Evolutionary conservation across 64 coral and sea anemone species (phyloP), one percentile per base, ranked within the genome.

Genomic region (Stichodactyla mertensii): DNA sequence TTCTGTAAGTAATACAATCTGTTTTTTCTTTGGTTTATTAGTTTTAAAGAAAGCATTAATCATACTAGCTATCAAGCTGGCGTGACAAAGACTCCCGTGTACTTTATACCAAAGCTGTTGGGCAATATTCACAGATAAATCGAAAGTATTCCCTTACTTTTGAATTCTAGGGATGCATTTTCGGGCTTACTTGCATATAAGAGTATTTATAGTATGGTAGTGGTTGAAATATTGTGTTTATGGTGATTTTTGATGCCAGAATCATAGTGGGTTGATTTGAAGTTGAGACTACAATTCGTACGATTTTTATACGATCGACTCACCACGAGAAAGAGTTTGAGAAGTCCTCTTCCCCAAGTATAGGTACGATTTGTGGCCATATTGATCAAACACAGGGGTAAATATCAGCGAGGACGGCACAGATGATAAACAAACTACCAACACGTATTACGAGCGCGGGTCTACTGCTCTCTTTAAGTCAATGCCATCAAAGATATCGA

Each of bases 351-450:
- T 18, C 83, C 83, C 16, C 83, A 85, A 51, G 57, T 20, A 19
- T 85, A 85, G 1, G 83, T 7, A 52, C 27, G 27, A 31, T 85
- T 85, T 18, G 54, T 85, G 16, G 83, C 83, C 83, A 85, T 85
- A 5, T 81, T 81, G 1, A 81, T 5, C 6, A 81, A 74, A 14
- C 0, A 10, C 24, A 74, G 10, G 23, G 24, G 62, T 31, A 36
- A 12, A 74, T 9, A 7, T 22, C 69, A 31, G 24, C 22, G n/a
- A 74, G 2, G 22, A 66, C 19, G 19, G 62, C 26, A 31, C 69
- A 74, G 69, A 31, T 2, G 8, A 6, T 10, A 10, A 11, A 23
- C 64, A 69, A 69, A 27, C 9, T 9, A 58, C 56, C 9, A 9
- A 11, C 56, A 11, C 55, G 8, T 58, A 58, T 58, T 45, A 45